phyloP scores from a whole-genome alignment of 1,140 invertebrate genomes.

The Globodera ellingtonae region DNA sequence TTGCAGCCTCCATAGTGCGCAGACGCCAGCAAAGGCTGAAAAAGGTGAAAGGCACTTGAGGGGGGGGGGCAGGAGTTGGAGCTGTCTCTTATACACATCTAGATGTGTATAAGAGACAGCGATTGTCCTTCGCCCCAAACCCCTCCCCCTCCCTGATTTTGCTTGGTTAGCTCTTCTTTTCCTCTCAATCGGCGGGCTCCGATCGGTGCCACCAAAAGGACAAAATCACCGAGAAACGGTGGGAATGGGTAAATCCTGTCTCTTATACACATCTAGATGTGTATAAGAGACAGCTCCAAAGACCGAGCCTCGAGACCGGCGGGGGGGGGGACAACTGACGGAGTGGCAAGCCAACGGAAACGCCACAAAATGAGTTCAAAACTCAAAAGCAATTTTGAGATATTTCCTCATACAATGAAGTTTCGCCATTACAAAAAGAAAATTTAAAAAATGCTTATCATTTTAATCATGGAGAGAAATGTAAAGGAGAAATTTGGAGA shows the following conservation, averaged over 20 bases:
- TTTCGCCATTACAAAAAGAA: no score
- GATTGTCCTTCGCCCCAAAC: no score
- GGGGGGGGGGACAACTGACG: neutral
- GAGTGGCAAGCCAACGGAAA: neutral
- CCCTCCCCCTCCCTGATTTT: neutral
- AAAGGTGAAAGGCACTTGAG: neutral
- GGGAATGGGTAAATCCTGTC: neutral
- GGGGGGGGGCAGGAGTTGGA: no score
- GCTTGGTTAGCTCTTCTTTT: neutral
- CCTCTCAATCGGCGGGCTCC: no score
- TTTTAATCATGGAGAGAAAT: neutral
- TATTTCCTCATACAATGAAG: neutral
- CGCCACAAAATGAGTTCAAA: neutral
- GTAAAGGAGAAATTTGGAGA: neutral
- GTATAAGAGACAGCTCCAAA: no score
- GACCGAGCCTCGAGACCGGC: neutral
- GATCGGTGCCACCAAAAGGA: neutral
- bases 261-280: no score
- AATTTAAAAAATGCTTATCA: neutral
- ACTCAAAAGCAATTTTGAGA: neutral
- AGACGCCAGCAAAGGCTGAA: neutral
- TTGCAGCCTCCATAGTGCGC: neutral
- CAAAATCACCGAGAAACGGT: neutral
- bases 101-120: no score
- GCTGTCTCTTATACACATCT: no score